These are phyloP conservation scores for zebrafish (Danio rerio) DNA, from an alignment of 2,113 vertebrate species.

Conservation along the genomic window DNA sequence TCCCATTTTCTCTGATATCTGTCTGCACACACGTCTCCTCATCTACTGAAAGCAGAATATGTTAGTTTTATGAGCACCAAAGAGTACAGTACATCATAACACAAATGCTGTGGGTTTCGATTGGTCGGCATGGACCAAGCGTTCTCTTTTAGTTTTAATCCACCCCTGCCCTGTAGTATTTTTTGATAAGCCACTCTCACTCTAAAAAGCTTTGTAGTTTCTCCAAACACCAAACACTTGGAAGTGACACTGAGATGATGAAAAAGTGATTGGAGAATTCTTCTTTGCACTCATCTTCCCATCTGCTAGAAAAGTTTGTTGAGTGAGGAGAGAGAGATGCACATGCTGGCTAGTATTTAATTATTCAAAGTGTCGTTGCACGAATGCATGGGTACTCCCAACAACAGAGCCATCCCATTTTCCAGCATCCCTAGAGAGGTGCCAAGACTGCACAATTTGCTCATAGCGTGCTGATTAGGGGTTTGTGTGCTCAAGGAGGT, in stretches of 20 bases:
- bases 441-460: constrained; percentile 29
- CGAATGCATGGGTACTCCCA: constrained; percentile 53
- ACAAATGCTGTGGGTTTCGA: neutral
- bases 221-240: neutral
- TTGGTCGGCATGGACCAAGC: neutral
- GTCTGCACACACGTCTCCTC: neutral
- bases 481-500: constrained; percentile 8
- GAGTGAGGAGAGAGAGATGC: constrained; percentile 45
- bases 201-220: neutral
- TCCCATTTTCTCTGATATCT: neutral
- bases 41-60: neutral
- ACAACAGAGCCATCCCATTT: constrained; percentile 64
- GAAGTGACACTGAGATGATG: neutral
- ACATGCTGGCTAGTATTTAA: constrained; percentile 71
- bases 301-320: constrained; percentile 24
- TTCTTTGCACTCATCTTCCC: neutral
- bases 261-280: constrained; percentile 1
- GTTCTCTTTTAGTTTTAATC: neutral
- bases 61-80: neutral
- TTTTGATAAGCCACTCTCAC: neutral
- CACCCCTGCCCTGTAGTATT: neutral
- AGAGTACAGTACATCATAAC: neutral
- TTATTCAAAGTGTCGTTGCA: constrained; percentile 69
- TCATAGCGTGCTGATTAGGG: neutral
- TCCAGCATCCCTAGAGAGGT: constrained; percentile 34